A percentile compares a stretch with the other conserved stretches of the same genome.
These are phyloP conservation scores for Crax fasciolata DNA, from an alignment of 2,797 vertebrate species.

Conservation along the genomic window DNA sequence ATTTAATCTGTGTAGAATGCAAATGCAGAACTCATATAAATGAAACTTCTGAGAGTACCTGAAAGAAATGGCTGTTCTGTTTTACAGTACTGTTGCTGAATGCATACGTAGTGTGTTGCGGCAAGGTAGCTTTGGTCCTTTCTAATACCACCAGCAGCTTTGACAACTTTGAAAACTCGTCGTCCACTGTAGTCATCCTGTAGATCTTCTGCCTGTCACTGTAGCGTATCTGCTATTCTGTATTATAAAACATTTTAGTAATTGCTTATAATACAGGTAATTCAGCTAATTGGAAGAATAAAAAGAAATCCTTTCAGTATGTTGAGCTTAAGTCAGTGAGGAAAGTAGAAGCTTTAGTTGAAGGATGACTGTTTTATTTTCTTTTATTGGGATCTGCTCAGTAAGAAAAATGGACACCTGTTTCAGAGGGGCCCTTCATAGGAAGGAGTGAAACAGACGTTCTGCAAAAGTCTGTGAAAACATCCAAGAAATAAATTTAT, in stretches of 20 bases:
- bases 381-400: background rate
- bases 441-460: background rate
- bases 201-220: background rate
- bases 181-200: background rate
- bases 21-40: background rate
- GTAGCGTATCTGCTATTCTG: background rate
- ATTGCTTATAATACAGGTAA: background rate
- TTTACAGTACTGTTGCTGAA: background rate
- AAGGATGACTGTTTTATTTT: background rate
- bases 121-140: background rate
- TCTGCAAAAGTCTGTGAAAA: background rate
- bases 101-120: background rate
- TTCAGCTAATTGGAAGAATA: background rate
- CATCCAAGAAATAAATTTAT: background rate
- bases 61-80: background rate
- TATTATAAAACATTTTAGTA: background rate
- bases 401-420: rapidly evolving
- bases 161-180: background rate
- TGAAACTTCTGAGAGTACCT: background rate
- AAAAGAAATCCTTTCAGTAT: background rate
- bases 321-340: background rate
- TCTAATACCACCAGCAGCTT: background rate
- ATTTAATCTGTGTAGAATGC: background rate
- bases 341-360: background rate
- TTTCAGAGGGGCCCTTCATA: background rate